Evolutionary conservation across 2,797 vertebrate species (phyloP).

Genomic region (Sternarchorhynchus goeldii): DNA sequence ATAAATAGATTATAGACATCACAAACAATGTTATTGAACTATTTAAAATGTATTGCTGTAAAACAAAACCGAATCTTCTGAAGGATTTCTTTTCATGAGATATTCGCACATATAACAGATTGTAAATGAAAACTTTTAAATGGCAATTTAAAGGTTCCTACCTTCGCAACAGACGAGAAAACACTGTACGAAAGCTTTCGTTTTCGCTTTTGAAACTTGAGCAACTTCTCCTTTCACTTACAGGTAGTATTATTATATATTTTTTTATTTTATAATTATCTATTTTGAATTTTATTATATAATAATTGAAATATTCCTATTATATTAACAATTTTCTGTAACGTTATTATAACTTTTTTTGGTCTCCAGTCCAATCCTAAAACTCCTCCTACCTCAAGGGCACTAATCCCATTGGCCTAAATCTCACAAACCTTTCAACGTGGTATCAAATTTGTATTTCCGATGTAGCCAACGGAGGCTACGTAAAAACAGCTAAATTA

Average conservation of each 20-base stretch:
- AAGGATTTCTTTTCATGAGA: too few species aligned
- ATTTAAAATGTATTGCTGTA: too few species aligned
- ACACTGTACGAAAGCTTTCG: background rate
- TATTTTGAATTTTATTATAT: background rate
- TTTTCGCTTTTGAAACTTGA: slow-evolving; percentile 32
- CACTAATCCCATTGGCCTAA: slow-evolving; percentile 13
- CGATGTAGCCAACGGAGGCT: background rate
- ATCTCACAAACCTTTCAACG: background rate
- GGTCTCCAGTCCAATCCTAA: background rate
- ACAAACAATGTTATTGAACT: too few species aligned
- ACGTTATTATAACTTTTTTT: background rate
- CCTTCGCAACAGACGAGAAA: background rate
- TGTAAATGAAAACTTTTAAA: too few species aligned
- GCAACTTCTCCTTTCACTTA: background rate
- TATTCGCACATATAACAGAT: too few species aligned
- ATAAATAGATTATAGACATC: too few species aligned
- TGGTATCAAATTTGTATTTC: background rate
- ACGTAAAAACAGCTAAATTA: background rate
- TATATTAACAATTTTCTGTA: background rate
- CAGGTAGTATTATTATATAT: too few species aligned
- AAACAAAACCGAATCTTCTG: too few species aligned
- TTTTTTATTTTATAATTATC: too few species aligned
- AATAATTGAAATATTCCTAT: background rate
- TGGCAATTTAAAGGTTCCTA: too few species aligned
- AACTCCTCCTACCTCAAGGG: background rate